These are phyloP conservation scores for Schizaphis graminum DNA, from an alignment of 2,888 invertebrate species.

Conservation along the genomic window DNA sequence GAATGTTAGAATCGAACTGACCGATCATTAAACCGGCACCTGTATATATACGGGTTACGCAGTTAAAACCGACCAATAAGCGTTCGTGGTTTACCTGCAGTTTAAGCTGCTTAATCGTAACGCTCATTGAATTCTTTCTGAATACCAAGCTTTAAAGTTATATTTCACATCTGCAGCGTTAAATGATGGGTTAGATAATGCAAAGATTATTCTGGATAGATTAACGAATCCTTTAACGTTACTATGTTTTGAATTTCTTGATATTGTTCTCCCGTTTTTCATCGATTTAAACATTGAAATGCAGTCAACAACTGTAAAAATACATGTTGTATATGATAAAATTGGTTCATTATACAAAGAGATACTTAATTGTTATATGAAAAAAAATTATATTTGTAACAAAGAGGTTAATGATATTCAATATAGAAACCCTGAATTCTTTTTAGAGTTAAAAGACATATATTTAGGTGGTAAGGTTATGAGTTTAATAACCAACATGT, in stretches of 20 bases:
- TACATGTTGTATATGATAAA: background rate
- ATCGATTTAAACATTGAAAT: background rate
- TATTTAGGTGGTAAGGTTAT: background rate
- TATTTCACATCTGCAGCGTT: background rate
- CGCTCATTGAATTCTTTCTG: background rate
- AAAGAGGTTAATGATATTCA: background rate
- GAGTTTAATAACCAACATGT: background rate
- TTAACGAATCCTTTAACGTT: background rate
- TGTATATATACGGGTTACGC: too few relatives aligned
- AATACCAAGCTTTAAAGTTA: background rate
- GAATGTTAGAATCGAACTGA: too few relatives aligned
- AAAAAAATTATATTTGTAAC: background rate
- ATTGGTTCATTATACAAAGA: background rate
- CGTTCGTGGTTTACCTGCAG: too few relatives aligned
- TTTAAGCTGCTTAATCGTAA: too few relatives aligned
- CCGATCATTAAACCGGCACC: too few relatives aligned
- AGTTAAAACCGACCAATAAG: too few relatives aligned
- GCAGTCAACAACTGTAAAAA: background rate
- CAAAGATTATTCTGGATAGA: background rate
- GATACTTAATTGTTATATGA: background rate
- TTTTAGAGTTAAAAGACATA: background rate
- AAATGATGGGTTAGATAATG: background rate
- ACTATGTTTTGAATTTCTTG: background rate
- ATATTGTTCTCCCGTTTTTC: background rate
- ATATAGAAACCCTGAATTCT: background rate